A percentile compares a stretch with the other conserved stretches of the same genome.
phyloP scores from a whole-genome alignment of 2,797 vertebrate genomes.

The Pangasius mekongensis region DNA sequence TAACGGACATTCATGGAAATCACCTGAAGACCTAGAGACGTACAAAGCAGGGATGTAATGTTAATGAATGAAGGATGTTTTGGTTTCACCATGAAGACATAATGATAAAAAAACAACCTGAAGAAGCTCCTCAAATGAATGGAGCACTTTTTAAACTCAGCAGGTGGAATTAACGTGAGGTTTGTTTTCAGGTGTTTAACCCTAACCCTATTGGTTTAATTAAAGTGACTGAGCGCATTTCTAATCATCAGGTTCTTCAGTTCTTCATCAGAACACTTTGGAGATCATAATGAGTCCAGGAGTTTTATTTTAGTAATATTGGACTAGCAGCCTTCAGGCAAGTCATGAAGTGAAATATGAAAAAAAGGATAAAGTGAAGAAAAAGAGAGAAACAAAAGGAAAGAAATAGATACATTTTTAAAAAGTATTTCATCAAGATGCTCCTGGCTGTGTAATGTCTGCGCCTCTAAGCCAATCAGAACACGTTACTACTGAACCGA shows the following conservation, averaged over 20 bases:
- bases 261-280: neutral
- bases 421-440: neutral
- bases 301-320: neutral
- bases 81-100: neutral
- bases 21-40: neutral
- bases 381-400: neutral
- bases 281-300: neutral
- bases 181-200: neutral
- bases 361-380: neutral
- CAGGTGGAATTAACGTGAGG: neutral
- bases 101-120: neutral
- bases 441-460: neutral
- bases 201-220: neutral
- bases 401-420: neutral
- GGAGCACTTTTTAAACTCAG: neutral
- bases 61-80: neutral
- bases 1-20: neutral
- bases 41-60: neutral
- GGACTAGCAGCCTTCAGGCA: neutral
- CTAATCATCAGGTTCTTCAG: neutral
- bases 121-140: neutral
- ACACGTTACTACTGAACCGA: neutral
- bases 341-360: neutral
- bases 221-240: neutral
- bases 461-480: neutral